A percentile compares a stretch with the other conserved stretches of the same genome.
Evolutionary conservation across 1,140 invertebrate species (phyloP).

Genomic region (Hypsibius dujardini): DNA sequence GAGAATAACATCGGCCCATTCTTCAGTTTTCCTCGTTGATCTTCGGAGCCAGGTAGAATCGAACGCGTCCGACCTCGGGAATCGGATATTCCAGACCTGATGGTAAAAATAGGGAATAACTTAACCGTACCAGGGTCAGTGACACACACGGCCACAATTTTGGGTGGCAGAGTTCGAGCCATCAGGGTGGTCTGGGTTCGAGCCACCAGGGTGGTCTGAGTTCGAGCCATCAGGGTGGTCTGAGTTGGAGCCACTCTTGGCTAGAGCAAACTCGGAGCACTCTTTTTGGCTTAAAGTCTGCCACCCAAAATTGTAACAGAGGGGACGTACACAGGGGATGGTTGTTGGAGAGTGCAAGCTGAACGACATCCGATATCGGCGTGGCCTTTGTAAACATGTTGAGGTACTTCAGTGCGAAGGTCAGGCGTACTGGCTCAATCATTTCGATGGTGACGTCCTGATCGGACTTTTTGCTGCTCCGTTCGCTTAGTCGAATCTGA

Average conservation of each 20-base stretch:
- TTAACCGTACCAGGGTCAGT: no score
- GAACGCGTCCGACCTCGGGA: conserved; percentile 79
- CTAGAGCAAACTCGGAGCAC: background rate
- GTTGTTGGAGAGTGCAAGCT: conserved; percentile 76
- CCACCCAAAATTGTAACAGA: background rate
- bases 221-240: no score
- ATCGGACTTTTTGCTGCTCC: conserved; percentile 78
- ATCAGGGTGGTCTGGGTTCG: no score
- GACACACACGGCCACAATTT: no score
- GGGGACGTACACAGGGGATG: conserved; percentile 49
- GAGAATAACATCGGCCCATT: background rate
- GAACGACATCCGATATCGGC: conserved; percentile 56
- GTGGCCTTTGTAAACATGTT: conserved; percentile 93
- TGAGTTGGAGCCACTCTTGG: background rate
- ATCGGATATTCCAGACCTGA: conserved; percentile 88
- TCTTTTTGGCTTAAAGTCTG: no score
- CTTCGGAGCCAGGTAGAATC: conserved; percentile 95
- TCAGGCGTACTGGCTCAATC: conserved; percentile 89
- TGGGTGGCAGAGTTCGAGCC: no score
- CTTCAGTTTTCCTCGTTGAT: conserved; percentile 64
- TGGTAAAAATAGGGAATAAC: no score
- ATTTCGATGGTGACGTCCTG: conserved; percentile 90
- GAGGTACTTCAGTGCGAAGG: conserved; percentile 65
- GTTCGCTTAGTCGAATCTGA: conserved; percentile 65
- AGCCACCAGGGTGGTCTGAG: background rate